Base-by-base conservation (phyloP, 2,888 invertebrate species). In the Onchidella celtica region DNA sequence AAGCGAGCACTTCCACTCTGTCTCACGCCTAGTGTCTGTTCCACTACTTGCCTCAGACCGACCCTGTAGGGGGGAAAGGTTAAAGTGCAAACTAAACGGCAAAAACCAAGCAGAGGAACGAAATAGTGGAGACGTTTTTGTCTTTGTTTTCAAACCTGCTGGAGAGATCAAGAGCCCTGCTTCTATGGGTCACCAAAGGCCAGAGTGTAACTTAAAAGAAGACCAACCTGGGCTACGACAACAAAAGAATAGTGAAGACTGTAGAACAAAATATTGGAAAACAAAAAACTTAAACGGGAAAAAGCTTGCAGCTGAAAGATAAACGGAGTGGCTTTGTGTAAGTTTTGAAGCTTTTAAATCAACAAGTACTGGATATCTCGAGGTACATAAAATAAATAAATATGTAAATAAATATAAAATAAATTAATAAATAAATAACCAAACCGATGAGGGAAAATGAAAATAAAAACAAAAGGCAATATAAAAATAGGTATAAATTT, bases 11-110 rank as follows among this genome's bases (percentile, higher is more conserved):
- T 88, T 59, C 90, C 90, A 76, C 85, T 83, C 82, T 87, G 88
- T 82, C 89, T 88, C 63, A 89, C 86, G 69, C 86, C 87, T 36
- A 90, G 85, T 17, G 88, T 88, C 83, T 89, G 89, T 79, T 90
- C 90, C 66, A 90, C 89, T 47, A 90, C 89, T 65, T 86, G 85
- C 82, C 88, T 87, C 81, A 90, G 79, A 32, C 86, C 86, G 47
- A 86, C 86, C 81, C 86, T 86, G 83, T 72, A 27, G 57, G 68
- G 29, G 17, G 68, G 69, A 69, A 76, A 73, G 63, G n/a, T 65
- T 21, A 57, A 38, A 70, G 21, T 11, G n/a, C n/a, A 79, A 59
- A 34, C 73, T 73, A 57, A 57, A 11, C 32, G 29, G 65, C 3
- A 24, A 40, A 6, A n/a, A 59, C 27, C 27, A 66, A 29, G 6